These are phyloP conservation scores for Oithona nana DNA, from an alignment of 2,888 invertebrate species.

Conservation along the genomic window DNA sequence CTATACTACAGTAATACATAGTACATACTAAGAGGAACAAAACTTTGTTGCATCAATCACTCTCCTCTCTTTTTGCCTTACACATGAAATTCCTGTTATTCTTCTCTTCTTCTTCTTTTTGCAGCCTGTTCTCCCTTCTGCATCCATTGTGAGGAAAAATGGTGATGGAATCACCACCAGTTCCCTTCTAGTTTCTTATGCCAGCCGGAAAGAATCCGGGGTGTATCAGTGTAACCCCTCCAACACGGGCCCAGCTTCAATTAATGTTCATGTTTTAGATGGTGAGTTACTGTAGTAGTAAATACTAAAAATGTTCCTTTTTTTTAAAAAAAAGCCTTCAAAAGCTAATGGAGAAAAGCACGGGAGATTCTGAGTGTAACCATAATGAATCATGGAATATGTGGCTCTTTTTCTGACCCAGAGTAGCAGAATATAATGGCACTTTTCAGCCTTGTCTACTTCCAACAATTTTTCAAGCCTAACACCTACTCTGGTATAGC, in stretches of 20 bases:
- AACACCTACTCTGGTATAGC: no score
- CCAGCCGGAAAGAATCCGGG: slow-evolving; percentile 2
- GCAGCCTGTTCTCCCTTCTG: background rate
- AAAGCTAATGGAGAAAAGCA: background rate
- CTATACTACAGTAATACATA: no score
- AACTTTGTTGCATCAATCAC: background rate
- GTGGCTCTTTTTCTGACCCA: no score
- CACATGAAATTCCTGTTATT: no score
- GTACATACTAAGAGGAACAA: no score
- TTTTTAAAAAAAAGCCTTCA: background rate
- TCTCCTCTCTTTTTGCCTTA: no score
- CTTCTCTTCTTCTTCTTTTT: background rate
- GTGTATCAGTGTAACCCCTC: slow-evolving; percentile 12
- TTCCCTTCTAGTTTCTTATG: background rate
- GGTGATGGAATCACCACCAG: background rate
- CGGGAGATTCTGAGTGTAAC: no score
- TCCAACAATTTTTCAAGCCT: no score
- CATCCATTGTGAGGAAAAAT: background rate
- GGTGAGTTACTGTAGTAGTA: no score
- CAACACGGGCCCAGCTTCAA: slow-evolving; percentile 13
- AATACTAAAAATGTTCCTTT: no score
- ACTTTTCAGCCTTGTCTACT: background rate
- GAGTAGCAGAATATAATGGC: no score
- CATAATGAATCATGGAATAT: no score
- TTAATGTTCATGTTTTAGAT: slow-evolving; percentile 9